Conservation (phyloP, 2,888 invertebrate genomes). For the Brenthis daphne region DNA sequence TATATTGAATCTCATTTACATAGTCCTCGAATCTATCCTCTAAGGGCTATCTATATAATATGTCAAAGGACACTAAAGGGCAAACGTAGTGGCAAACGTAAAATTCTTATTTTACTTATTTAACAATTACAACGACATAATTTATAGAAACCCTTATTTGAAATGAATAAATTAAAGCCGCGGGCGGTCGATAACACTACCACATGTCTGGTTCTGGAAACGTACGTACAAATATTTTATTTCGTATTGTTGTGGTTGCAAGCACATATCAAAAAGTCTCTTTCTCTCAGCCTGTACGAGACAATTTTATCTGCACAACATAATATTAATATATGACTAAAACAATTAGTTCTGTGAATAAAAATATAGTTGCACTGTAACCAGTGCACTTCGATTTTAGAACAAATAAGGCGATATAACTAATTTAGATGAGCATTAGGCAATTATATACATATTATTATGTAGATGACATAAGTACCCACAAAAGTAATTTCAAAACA, state of each 20-base stretch:
- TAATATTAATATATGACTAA: conserved; percentile 5
- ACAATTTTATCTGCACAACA: conserved; percentile 33
- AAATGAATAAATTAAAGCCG: conserved; percentile 8
- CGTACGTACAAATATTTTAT: conserved; percentile 19
- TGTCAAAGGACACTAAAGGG: background rate
- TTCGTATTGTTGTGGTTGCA: conserved; percentile 33
- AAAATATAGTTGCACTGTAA: conserved; percentile 16
- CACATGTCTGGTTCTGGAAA: conserved; percentile 15
- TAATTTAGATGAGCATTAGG: conserved; percentile 20
- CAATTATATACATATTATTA: conserved; percentile 26
- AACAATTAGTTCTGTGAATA: background rate
- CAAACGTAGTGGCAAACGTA: background rate
- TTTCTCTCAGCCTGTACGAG: conserved; percentile 31
- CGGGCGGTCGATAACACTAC: conserved; percentile 9
- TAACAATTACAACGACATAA: background rate
- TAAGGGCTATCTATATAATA: background rate
- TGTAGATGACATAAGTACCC: conserved; percentile 34
- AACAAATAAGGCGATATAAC: conserved; percentile 11
- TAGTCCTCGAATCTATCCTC: conserved; percentile 38
- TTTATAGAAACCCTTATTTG: background rate
- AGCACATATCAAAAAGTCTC: conserved; percentile 55
- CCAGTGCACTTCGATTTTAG: conserved; percentile 16
- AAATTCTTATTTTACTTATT: background rate
- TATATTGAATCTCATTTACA: conserved; percentile 75
- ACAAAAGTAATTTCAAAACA: conserved; percentile 24